Evolutionary conservation across 2,888 invertebrate genomes (phyloP).

Genomic region (Cerastis leucographa): DNA sequence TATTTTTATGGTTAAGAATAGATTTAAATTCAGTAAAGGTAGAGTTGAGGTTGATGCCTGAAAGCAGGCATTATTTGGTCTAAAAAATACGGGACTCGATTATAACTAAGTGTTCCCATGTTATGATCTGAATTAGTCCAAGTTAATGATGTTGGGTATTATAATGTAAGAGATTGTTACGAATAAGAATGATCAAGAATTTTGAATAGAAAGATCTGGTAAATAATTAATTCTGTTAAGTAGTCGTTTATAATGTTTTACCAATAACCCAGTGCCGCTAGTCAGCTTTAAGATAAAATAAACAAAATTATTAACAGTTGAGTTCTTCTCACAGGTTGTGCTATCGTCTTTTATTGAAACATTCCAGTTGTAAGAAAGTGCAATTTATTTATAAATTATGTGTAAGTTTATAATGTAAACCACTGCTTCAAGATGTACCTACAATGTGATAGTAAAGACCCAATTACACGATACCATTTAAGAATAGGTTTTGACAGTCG

Average conservation of each 20-base stretch:
- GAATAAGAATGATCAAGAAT: slow-evolving; percentile 30
- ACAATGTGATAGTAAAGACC: slow-evolving; percentile 61
- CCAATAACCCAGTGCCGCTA: slow-evolving; percentile 70
- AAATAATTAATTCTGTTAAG: slow-evolving; percentile 31
- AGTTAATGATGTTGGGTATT: slow-evolving; percentile 45
- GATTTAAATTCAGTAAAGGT: slow-evolving; percentile 12
- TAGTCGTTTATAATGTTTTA: slow-evolving; percentile 47
- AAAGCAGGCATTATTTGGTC: slow-evolving; percentile 1
- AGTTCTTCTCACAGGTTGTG: slow-evolving; percentile 68
- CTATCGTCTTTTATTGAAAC: slow-evolving; percentile 53
- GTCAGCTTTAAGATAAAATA: slow-evolving; percentile 71
- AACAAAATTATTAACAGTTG: slow-evolving; percentile 60
- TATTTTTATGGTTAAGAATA: slow-evolving; percentile 13
- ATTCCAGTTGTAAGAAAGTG: slow-evolving; percentile 62
- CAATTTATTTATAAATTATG: slow-evolving; percentile 55
- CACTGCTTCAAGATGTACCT: slow-evolving; percentile 58
- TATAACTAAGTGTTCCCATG: slow-evolving; percentile 29
- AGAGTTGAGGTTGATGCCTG: slow-evolving; percentile 4
- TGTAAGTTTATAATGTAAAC: slow-evolving; percentile 60
- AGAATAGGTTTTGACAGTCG: not conserved
- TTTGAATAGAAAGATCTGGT: slow-evolving; percentile 59
- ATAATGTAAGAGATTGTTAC: slow-evolving; percentile 40
- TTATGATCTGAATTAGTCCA: slow-evolving; percentile 32
- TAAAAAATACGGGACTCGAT: slow-evolving; percentile 9
- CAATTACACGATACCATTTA: not conserved